Percentiles rank a stretch among this genome's conserved stretches.
These are phyloP conservation scores for Eupithecia exiguata DNA, from an alignment of 2,888 invertebrate species.

Conservation along the genomic window DNA sequence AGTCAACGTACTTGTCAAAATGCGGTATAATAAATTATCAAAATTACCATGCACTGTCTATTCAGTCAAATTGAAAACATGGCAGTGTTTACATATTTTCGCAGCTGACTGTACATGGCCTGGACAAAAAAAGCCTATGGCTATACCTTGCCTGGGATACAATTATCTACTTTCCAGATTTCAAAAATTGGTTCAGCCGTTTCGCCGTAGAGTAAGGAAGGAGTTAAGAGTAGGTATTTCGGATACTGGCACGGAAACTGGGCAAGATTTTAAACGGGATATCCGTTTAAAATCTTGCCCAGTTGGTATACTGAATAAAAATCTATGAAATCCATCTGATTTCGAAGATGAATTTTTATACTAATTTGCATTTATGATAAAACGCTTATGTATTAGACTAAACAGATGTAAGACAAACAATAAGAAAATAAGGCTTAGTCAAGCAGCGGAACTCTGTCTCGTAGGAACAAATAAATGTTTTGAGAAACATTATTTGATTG, in stretches of 20 bases:
- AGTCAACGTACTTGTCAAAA: too few relatives aligned
- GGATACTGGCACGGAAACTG: too few relatives aligned
- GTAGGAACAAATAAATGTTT: constrained; percentile 2
- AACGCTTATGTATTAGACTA: background rate
- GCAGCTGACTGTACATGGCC: too few relatives aligned
- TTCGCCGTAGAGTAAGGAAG: background rate
- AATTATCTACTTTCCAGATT: background rate
- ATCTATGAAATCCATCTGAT: too few relatives aligned
- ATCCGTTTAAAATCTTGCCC: background rate
- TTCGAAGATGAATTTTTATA: background rate
- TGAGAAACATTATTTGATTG: background rate
- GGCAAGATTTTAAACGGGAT: too few relatives aligned
- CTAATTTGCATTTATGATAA: background rate
- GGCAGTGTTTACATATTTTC: too few relatives aligned
- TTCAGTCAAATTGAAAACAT: too few relatives aligned
- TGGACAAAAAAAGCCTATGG: background rate
- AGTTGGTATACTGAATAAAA: background rate
- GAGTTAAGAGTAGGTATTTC: background rate
- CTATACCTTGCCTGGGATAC: background rate
- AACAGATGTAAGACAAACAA: background rate
- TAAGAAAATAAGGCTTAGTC: background rate
- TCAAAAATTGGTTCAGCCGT: background rate
- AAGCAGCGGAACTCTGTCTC: constrained; percentile 4
- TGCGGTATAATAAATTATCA: too few relatives aligned
- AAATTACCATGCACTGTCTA: too few relatives aligned